These are phyloP conservation scores for Nasonia giraulti DNA, from an alignment of 1,140 invertebrate genomes.

Conservation along the genomic window DNA sequence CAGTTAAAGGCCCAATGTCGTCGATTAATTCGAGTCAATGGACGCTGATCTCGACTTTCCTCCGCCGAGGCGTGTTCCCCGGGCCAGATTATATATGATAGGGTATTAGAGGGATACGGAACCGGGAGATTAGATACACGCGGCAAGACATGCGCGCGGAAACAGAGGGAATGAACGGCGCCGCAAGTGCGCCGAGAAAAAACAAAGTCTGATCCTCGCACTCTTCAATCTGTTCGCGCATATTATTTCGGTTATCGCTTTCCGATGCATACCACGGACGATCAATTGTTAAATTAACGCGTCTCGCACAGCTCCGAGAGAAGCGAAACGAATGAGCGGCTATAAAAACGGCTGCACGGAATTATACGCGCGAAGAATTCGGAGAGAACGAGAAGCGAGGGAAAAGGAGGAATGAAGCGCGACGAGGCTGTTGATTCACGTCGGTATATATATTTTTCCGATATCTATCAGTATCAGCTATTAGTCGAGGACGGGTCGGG, in stretches of 20 bases:
- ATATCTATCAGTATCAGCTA: constrained; percentile 16
- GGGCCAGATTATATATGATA: constrained; percentile 29
- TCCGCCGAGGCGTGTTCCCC: constrained; percentile 5
- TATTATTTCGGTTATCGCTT: too few species aligned
- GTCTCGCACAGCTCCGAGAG: neutral
- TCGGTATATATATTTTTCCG: neutral
- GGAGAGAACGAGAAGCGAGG: too few species aligned
- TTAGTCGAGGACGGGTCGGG: neutral
- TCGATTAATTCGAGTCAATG: constrained; percentile 44
- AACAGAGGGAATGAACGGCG: neutral
- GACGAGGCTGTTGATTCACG: neutral
- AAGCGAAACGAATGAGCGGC: neutral
- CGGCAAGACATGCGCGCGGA: neutral
- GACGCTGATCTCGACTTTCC: constrained; percentile 34
- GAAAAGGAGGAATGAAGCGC: too few species aligned
- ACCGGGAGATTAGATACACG: neutral
- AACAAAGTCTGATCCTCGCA: neutral
- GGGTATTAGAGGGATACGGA: neutral
- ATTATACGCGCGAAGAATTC: too few species aligned
- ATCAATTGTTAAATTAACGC: too few species aligned
- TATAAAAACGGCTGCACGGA: neutral
- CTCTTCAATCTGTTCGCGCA: neutral
- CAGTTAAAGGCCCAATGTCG: constrained; percentile 17
- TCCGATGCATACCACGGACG: too few species aligned
- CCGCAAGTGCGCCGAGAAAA: neutral